phyloP scores from a whole-genome alignment of 2,888 invertebrate genomes.

The Conomelus anceps region DNA sequence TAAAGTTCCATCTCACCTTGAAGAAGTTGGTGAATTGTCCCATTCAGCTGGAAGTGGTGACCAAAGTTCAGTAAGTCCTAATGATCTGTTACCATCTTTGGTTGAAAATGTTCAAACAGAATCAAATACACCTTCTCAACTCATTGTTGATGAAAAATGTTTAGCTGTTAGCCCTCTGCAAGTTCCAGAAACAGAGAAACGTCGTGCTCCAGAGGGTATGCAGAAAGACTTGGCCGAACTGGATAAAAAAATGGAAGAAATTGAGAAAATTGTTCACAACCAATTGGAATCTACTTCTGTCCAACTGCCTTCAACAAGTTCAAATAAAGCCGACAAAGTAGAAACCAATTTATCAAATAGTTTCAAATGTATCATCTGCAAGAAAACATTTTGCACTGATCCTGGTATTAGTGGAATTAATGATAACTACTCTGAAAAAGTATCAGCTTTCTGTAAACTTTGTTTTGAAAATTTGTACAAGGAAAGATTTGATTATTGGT shows the following conservation, averaged over 20 bases:
- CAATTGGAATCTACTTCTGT: neutral
- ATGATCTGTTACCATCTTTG: too few relatives aligned
- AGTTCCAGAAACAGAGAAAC: neutral
- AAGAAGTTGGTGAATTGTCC: too few relatives aligned
- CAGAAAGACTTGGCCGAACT: neutral
- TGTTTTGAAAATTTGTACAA: neutral
- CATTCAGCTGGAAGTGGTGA: too few relatives aligned
- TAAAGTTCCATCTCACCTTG: too few relatives aligned
- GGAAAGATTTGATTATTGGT: neutral
- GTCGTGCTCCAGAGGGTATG: neutral
- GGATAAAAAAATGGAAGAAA: neutral
- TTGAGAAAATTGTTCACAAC: neutral
- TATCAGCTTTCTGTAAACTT: neutral
- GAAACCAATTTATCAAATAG: neutral
- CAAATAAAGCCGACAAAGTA: neutral
- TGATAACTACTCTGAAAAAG: neutral
- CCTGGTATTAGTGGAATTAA: too few relatives aligned
- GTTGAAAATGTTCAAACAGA: neutral
- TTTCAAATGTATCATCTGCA: neutral
- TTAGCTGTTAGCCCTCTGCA: too few relatives aligned
- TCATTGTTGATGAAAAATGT: neutral
- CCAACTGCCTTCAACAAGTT: neutral
- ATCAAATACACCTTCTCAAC: too few relatives aligned
- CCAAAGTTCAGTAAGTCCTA: neutral
- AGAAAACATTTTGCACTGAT: neutral